Conservation (phyloP, 2,888 invertebrate genomes). For the Chloromyia formosa region DNA sequence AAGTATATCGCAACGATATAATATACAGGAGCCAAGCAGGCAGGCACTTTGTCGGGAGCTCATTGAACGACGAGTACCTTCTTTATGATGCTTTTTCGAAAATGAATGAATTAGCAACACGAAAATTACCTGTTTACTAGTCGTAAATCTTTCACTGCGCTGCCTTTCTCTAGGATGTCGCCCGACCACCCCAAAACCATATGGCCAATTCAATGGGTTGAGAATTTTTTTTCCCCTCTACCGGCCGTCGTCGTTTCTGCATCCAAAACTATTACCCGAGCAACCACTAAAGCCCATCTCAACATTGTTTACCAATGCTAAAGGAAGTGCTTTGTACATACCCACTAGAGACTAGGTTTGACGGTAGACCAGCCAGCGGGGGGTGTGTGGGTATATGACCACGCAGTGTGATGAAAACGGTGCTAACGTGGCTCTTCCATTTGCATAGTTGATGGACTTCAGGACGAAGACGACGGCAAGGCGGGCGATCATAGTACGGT, state of each 20-base stretch:
- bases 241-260: conserved; percentile 14
- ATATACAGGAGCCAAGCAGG: neutral
- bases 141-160: conserved; percentile 46
- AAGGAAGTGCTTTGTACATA: conserved; percentile 11
- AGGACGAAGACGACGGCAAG: conserved; percentile 18
- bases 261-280: conserved; percentile 39
- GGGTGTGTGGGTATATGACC: neutral
- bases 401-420: conserved; percentile 36
- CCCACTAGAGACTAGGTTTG: neutral
- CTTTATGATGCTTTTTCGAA: conserved; percentile 44
- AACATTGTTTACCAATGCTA: conserved; percentile 21
- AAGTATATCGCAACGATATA: neutral
- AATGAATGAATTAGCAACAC: conserved; percentile 50
- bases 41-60: neutral
- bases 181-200: neutral
- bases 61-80: conserved; percentile 4
- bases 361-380: too few species aligned
- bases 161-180: conserved; percentile 42
- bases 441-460: conserved; percentile 23
- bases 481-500: too few species aligned
- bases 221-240: neutral
- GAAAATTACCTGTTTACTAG: conserved; percentile 51
- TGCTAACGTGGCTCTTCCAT: conserved; percentile 36
- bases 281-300: conserved; percentile 27
- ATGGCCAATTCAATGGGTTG: neutral